Conservation (phyloP, 2,888 invertebrate species). For the Pedicia rivosa region DNA sequence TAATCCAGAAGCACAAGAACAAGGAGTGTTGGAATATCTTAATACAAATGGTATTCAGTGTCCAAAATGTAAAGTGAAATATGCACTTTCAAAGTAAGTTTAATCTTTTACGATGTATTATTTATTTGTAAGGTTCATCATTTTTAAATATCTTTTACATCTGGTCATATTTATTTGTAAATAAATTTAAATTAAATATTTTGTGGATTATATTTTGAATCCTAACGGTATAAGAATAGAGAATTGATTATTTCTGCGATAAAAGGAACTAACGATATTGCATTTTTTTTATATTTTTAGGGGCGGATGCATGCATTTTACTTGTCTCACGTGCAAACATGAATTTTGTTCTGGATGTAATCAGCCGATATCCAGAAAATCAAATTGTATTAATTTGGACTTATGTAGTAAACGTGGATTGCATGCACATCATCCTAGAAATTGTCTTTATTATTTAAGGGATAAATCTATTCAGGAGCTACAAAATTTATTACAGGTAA, state of each 20-base stretch:
- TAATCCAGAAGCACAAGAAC: slow-evolving; percentile 73
- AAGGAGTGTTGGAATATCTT: slow-evolving; percentile 73
- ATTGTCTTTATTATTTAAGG: slow-evolving; percentile 84
- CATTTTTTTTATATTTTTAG: slow-evolving; percentile 26
- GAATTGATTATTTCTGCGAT: no score
- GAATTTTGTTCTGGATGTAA: slow-evolving; percentile 93
- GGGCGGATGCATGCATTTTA: slow-evolving; percentile 95
- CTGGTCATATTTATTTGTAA: no score
- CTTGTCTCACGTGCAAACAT: slow-evolving; percentile 82
- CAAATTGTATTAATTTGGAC: slow-evolving; percentile 62
- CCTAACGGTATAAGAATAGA: no score
- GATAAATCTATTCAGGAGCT: slow-evolving; percentile 78
- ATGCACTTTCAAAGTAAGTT: slow-evolving; percentile 50
- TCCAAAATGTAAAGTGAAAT: slow-evolving; percentile 83
- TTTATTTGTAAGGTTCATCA: no score
- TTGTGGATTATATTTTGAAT: slow-evolving; percentile 27
- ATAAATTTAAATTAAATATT: no score
- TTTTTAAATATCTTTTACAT: no score
- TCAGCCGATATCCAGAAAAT: slow-evolving; percentile 80
- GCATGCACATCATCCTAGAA: slow-evolving; percentile 89
- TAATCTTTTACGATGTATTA: no score
- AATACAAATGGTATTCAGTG: slow-evolving; percentile 84
- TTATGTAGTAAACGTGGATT: slow-evolving; percentile 79
- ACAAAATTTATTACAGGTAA: slow-evolving; percentile 62
- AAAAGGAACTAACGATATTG: no score